Percentiles rank a stretch among this genome's conserved stretches.
Evolutionary conservation across 2,797 vertebrate genomes (phyloP).

Genomic region (Chrysocyon brachyurus): DNA sequence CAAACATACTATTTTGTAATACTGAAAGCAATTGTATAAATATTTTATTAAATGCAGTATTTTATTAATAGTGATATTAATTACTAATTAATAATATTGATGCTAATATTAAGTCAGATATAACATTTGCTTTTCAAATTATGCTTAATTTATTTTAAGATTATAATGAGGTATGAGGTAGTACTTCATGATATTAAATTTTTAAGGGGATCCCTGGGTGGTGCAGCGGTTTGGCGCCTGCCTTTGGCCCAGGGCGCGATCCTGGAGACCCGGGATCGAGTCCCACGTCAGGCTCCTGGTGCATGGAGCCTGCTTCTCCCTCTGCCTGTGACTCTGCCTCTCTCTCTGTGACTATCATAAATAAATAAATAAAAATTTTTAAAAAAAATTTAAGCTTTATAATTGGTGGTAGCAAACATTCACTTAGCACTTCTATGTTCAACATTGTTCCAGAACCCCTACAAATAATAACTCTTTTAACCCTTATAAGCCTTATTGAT

Average conservation of each 20-base stretch:
- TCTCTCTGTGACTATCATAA: no score
- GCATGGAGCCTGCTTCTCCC: no score
- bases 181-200: not conserved
- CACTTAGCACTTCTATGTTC: not conserved
- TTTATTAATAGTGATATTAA: not conserved
- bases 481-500: accelerated
- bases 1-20: not conserved
- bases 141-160: not conserved
- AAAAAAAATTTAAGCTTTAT: not conserved
- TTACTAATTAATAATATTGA: not conserved
- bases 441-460: not conserved
- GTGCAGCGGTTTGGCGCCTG: no score
- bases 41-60: not conserved
- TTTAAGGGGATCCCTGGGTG: no score
- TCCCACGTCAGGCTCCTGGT: no score
- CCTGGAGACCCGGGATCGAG: no score
- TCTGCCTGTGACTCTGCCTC: no score
- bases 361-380: no score
- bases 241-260: no score
- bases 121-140: not conserved
- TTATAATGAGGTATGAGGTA: not conserved
- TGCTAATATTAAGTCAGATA: not conserved
- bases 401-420: not conserved
- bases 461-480: not conserved
- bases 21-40: not conserved